Conservation (phyloP, 2,113 vertebrate species). For the Ammospiza caudacuta region DNA sequence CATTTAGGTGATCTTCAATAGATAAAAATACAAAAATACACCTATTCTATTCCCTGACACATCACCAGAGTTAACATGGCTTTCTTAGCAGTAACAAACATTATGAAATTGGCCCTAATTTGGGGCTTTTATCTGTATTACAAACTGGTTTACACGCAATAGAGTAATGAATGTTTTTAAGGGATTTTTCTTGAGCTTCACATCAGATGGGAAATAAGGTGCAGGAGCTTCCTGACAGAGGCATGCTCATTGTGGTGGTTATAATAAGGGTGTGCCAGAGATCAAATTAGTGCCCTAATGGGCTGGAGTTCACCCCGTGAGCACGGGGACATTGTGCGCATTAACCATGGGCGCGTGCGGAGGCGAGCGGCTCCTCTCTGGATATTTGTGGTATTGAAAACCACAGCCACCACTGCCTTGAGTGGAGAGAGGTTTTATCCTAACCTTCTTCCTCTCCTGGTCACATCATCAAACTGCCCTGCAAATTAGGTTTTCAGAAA, state of each 20-base stretch:
- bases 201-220: background rate
- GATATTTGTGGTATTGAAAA: slow-evolving; percentile 44
- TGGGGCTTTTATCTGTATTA: background rate
- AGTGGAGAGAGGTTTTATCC: background rate
- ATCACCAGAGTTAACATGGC: background rate
- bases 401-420: background rate
- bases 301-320: slow-evolving; percentile 30
- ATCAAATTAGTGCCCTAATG: slow-evolving; percentile 51
- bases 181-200: background rate
- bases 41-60: background rate
- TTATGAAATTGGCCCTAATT: background rate
- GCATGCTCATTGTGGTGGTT: background rate
- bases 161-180: background rate
- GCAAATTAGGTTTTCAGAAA: slow-evolving; percentile 52
- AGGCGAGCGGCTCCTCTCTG: background rate
- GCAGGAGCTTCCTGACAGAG: background rate
- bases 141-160: background rate
- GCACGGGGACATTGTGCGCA: background rate
- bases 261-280: slow-evolving; percentile 6
- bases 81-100: background rate
- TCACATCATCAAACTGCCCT: slow-evolving; percentile 18
- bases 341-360: background rate
- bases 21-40: background rate
- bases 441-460: slow-evolving; percentile 5
- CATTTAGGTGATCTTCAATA: background rate